Evolutionary conservation across 2,797 vertebrate species (phyloP), one percentile per base, ranked within the genome.

Genomic region (Tangara arthus): DNA sequence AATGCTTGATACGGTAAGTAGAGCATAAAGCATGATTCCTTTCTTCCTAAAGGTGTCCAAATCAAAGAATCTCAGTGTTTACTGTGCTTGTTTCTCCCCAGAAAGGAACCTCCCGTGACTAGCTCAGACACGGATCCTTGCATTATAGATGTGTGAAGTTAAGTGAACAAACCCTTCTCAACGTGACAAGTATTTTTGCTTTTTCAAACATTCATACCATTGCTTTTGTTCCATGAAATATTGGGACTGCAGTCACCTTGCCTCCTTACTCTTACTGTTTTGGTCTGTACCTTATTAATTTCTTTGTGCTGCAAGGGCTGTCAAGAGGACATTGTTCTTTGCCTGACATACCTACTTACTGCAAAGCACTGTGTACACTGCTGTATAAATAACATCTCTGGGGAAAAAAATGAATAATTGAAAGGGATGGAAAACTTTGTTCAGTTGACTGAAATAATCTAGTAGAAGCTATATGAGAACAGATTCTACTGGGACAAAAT

Each of bases 331-430:
- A 34, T 76, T 82, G 91, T 86, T 88, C 89, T 91, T 89, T 79
- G 93, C 73, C 82, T 93, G 87, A 88, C 90, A 88, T 60, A 87
- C 83, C 86, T 88, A 90, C 95, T 94, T 94, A 87, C 86, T 95
- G 95, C 87, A 93, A 84, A 96, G 90, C 70, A 60, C 89, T 96
- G 94, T 94, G 93, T 96, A 97, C 96, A 96, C 77, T 95, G 71
- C 87, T 96, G 75, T 95, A 95, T 94, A 97, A 97, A 96, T 94
- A 97, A 97, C 66, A 90, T 93, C 94, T 93, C 89, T 49, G 79
- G 83, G 20, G 80, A 77, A 94, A 94, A 93, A 94, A 89, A 96
- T 88, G 83, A 96, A 97, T 97, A 97, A 96, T 95, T 96, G 89
- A 96, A 95, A 96, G 94, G 94, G 76, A 84, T 80, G 65, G 76